These are phyloP conservation scores for Heliconius sara DNA, from an alignment of 2,888 invertebrate genomes.

Conservation along the genomic window DNA sequence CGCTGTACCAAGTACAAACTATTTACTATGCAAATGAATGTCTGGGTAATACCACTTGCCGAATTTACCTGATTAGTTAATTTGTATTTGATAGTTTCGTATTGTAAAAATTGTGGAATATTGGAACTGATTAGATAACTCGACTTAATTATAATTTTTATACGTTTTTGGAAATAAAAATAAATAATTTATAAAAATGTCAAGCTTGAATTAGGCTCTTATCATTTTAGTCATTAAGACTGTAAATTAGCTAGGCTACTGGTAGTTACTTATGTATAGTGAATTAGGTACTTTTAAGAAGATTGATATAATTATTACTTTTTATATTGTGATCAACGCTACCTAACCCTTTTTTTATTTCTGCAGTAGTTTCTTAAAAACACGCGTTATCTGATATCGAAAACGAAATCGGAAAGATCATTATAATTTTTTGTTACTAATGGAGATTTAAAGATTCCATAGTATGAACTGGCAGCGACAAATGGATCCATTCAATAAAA, in stretches of 20 bases:
- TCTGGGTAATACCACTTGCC: constrained; percentile 57
- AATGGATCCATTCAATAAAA: constrained; percentile 48
- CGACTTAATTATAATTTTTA: neutral
- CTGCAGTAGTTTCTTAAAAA: no score
- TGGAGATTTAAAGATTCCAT: constrained; percentile 12
- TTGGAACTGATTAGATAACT: neutral
- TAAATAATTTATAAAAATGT: neutral
- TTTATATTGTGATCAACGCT: neutral
- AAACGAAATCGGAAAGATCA: neutral
- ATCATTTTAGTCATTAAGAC: neutral
- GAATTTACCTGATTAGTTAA: constrained; percentile 42
- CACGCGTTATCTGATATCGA: no score
- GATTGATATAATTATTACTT: neutral
- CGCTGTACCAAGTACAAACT: constrained; percentile 53
- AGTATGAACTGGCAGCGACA: neutral
- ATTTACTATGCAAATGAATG: constrained; percentile 76
- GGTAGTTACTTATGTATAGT: neutral
- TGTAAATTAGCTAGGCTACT: neutral
- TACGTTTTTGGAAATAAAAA: neutral
- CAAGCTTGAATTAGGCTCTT: neutral
- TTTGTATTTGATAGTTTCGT: constrained; percentile 9
- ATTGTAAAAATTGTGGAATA: neutral
- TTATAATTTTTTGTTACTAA: neutral
- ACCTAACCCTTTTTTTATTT: neutral
- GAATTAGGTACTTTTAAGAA: neutral